Evolutionary conservation across 2,797 vertebrate genomes (phyloP).

Genomic region (Bovichtus variegatus): DNA sequence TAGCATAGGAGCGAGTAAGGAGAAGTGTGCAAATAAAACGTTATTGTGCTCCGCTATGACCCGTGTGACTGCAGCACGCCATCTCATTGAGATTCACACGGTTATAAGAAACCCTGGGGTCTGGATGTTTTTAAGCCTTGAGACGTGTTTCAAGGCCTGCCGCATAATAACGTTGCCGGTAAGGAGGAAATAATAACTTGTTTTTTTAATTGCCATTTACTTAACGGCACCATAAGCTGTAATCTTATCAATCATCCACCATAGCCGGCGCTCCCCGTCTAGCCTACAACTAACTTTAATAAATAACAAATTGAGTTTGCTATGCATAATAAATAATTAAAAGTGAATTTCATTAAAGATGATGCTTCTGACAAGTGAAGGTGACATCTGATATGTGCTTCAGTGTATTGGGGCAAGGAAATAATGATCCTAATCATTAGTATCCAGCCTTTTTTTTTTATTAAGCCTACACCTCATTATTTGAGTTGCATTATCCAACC

Average conservation of each 20-base stretch:
- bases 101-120: conserved; percentile 20
- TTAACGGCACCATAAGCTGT: conserved; percentile 13
- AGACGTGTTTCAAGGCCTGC: conserved; percentile 31
- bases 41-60: conserved; percentile 15
- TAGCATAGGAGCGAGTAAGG: neutral
- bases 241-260: conserved; percentile 28
- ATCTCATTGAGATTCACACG: conserved; percentile 42
- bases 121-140: neutral
- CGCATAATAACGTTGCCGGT: neutral
- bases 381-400: conserved; percentile 3
- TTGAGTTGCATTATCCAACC: neutral
- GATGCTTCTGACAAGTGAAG: conserved; percentile 5
- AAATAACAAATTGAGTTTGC: conserved; percentile 24
- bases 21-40: conserved; percentile 26
- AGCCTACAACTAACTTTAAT: conserved; percentile 18
- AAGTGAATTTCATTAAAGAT: conserved; percentile 26
- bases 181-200: conserved; percentile 20
- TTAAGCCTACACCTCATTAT: neutral
- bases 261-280: conserved; percentile 5
- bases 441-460: neutral
- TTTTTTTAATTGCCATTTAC: conserved; percentile 13
- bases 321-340: conserved; percentile 19
- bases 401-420: neutral
- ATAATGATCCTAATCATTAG: neutral
- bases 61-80: conserved; percentile 16